Percentiles rank a stretch among this genome's conserved stretches.
Conservation (phyloP, 2,888 invertebrate genomes). For the Artemia sp. region DNA sequence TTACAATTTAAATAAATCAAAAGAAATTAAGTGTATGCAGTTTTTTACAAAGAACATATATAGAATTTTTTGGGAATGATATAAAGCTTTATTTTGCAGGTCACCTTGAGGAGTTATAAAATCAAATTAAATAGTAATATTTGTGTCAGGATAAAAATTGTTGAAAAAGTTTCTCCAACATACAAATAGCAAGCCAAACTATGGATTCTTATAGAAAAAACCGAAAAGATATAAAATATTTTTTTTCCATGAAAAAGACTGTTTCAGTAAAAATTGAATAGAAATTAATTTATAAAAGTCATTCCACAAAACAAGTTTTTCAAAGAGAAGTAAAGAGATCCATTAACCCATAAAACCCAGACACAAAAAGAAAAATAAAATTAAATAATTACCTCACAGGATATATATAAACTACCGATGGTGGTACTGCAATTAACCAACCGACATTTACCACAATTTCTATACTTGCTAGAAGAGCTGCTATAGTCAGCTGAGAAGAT, state of each 20-base stretch:
- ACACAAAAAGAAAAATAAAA: background rate
- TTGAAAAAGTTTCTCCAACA: no score
- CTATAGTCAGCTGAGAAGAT: constrained; percentile 38
- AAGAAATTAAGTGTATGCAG: no score
- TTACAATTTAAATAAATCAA: no score
- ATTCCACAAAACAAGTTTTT: no score
- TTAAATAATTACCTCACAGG: constrained; percentile 28
- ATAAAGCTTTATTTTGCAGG: no score
- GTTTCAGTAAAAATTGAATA: no score
- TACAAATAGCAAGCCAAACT: background rate
- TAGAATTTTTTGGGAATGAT: background rate
- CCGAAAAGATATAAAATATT: background rate
- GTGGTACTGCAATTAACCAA: constrained; percentile 37
- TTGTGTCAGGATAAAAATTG: background rate
- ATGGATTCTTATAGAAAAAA: background rate
- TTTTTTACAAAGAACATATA: no score
- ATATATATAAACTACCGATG: constrained; percentile 32
- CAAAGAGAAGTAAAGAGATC: no score
- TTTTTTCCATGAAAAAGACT: no score
- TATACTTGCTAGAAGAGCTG: constrained; percentile 34
- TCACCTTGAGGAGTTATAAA: background rate
- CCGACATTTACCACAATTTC: constrained; percentile 36
- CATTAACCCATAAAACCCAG: background rate
- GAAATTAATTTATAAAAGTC: no score
- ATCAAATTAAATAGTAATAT: background rate